These are phyloP conservation scores for Autographa gamma DNA, from an alignment of 2,888 invertebrate genomes.

Conservation along the genomic window DNA sequence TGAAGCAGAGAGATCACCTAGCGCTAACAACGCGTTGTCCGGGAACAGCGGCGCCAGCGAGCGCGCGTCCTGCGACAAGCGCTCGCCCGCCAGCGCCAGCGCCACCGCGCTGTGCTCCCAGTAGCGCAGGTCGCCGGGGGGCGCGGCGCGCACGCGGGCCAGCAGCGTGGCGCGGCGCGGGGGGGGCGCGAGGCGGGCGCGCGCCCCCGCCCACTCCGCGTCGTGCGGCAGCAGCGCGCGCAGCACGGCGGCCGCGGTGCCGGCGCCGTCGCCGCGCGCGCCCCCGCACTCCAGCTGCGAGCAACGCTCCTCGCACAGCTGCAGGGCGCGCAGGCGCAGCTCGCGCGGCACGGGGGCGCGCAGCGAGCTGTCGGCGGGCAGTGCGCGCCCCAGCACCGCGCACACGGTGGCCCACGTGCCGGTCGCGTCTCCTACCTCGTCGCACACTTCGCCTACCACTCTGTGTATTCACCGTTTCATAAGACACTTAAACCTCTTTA, in stretches of 20 bases:
- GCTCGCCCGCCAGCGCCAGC: constrained; percentile 43
- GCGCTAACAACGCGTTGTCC: constrained; percentile 63
- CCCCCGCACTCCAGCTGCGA: constrained; percentile 55
- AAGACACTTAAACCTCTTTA: no score
- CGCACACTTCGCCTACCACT: constrained; percentile 40
- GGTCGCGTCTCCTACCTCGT: constrained; percentile 13
- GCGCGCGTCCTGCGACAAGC: constrained; percentile 52
- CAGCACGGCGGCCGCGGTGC: constrained; percentile 24
- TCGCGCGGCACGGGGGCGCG: constrained; percentile 53
- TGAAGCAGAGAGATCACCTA: constrained; percentile 54
- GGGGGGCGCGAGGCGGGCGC: constrained; percentile 24
- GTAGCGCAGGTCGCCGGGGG: constrained; percentile 63
- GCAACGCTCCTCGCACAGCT: constrained; percentile 67
- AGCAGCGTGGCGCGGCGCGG: constrained; percentile 29
- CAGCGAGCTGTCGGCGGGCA: constrained; percentile 48
- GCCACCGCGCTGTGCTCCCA: constrained; percentile 71
- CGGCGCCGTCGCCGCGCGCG: constrained; percentile 21
- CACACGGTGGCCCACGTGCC: constrained; percentile 50
- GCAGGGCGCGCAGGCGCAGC: constrained; percentile 56
- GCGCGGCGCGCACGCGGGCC: constrained; percentile 50
- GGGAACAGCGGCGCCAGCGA: constrained; percentile 59
- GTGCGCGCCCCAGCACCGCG: constrained; percentile 44
- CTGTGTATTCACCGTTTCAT: constrained; percentile 13
- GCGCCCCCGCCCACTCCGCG: constrained; percentile 47
- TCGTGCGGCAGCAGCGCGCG: constrained; percentile 64